Evolutionary conservation across 2,888 invertebrate genomes (phyloP).

Genomic region (Mylabris sibirica): DNA sequence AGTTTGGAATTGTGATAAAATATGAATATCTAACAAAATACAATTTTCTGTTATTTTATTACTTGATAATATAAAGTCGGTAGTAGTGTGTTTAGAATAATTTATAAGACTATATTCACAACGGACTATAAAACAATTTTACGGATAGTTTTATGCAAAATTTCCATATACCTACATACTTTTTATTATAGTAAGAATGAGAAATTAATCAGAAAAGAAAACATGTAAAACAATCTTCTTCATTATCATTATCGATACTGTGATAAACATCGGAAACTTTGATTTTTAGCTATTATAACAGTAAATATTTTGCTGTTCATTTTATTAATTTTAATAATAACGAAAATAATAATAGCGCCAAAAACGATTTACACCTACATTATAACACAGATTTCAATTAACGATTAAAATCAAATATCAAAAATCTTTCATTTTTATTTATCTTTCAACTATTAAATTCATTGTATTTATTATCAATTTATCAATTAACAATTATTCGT

Average conservation of each 20-base stretch:
- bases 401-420: too few relatives aligned
- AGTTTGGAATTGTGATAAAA: neutral
- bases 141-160: neutral
- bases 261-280: too few relatives aligned
- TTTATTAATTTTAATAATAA: too few relatives aligned
- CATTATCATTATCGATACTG: too few relatives aligned
- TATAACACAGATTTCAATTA: neutral
- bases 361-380: too few relatives aligned
- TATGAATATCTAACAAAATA: neutral
- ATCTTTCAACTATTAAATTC: neutral
- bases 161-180: neutral
- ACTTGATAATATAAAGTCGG: neutral
- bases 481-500: too few relatives aligned
- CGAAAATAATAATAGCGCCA: too few relatives aligned
- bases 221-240: neutral
- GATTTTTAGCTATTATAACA: too few relatives aligned
- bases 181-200: too few relatives aligned
- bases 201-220: neutral
- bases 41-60: conserved; percentile 2
- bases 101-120: conserved; percentile 2
- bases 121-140: neutral
- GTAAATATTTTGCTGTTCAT: too few relatives aligned
- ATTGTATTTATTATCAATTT: neutral
- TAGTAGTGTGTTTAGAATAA: neutral
- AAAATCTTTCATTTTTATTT: too few relatives aligned